Conservation (phyloP, 2,113 vertebrate species). For the Erinaceus europaeus region DNA sequence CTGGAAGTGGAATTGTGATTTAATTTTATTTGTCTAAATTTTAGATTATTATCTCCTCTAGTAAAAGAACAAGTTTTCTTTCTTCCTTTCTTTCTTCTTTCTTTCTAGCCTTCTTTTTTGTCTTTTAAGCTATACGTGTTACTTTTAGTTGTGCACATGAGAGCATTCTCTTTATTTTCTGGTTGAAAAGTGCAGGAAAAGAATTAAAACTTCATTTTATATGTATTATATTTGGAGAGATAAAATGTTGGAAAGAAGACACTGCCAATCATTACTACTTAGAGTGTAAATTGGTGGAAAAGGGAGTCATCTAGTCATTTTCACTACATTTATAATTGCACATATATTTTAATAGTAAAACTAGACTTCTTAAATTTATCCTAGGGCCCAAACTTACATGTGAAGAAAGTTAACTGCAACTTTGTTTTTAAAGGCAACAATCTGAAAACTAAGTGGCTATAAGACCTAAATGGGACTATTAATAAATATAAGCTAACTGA, state of each 20-base stretch:
- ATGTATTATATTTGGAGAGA: background rate
- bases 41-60: background rate
- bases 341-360: background rate
- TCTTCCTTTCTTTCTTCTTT: no score
- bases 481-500: background rate
- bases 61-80: no score
- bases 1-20: background rate
- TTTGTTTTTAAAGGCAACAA: background rate
- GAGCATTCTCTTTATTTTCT: background rate
- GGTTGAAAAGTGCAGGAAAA: background rate
- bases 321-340: background rate
- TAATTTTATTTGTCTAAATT: background rate
- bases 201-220: slow-evolving; percentile 2
- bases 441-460: background rate
- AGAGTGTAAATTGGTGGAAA: background rate
- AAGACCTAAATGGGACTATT: background rate
- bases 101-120: background rate
- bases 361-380: background rate
- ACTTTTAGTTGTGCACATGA: background rate
- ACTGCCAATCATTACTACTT: background rate
- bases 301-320: background rate
- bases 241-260: background rate
- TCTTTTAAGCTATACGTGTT: background rate
- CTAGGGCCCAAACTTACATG: background rate
- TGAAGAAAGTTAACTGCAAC: background rate